phyloP scores from a whole-genome alignment of 2,113 vertebrate genomes.

The Brachirus orientalis region DNA sequence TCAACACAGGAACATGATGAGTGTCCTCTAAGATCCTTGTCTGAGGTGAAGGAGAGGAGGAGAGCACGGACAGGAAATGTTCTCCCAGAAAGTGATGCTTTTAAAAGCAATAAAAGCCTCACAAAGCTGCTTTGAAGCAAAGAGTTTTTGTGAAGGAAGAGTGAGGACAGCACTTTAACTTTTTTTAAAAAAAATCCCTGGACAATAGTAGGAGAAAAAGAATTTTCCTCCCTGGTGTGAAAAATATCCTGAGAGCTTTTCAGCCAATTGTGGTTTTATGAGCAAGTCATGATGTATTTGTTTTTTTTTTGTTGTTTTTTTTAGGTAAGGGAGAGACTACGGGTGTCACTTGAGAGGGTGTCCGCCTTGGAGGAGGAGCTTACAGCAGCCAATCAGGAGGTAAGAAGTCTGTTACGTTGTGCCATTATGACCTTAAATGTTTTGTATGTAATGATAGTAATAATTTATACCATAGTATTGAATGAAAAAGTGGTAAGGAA shows the following conservation, averaged over 20 bases:
- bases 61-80: slow-evolving; percentile 11
- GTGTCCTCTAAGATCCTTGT: not conserved
- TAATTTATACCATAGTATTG: no score
- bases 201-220: no score
- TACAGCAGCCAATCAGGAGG: slow-evolving; percentile 95
- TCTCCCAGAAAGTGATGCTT: slow-evolving; percentile 22
- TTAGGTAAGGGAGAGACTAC: slow-evolving; percentile 86
- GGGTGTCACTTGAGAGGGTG: slow-evolving; percentile 96
- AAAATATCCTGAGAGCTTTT: no score
- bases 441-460: no score
- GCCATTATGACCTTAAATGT: no score
- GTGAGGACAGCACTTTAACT: not conserved
- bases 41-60: slow-evolving; percentile 2
- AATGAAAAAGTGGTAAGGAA: no score
- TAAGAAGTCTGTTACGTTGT: slow-evolving; percentile 60
- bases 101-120: slow-evolving; percentile 38
- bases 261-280: not conserved
- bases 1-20: slow-evolving; percentile 5
- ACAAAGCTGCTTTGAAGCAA: slow-evolving; percentile 28
- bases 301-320: slow-evolving; percentile 16
- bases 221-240: no score
- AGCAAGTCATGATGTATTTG: not conserved
- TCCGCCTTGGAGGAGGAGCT: slow-evolving; percentile 97
- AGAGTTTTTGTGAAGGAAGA: slow-evolving; percentile 22
- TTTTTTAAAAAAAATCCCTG: no score